Conservation (phyloP, 2,888 invertebrate species). For the Ophioninae sp. region DNA sequence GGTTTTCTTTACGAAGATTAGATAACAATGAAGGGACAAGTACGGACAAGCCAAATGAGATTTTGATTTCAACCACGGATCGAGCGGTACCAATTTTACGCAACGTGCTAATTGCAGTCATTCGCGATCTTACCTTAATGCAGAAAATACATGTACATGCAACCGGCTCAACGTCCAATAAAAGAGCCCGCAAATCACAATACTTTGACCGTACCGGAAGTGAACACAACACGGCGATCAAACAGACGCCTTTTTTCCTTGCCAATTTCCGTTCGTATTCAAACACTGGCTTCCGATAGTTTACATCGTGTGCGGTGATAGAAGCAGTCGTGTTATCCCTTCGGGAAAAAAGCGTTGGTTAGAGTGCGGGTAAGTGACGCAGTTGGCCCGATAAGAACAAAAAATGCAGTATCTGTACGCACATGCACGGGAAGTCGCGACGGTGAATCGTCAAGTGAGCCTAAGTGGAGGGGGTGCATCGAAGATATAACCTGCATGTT, state of each 20-base stretch:
- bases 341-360: conserved; percentile 12
- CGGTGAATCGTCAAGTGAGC: conserved; percentile 33
- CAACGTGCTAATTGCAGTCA: not conserved
- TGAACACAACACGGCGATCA: conserved; percentile 39
- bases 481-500: conserved; percentile 67
- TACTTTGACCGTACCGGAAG: conserved; percentile 36
- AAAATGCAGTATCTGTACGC: not conserved
- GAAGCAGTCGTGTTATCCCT: conserved; percentile 22
- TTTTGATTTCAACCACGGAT: not conserved
- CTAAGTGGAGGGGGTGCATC: conserved; percentile 50
- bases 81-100: not conserved
- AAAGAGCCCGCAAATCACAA: not conserved
- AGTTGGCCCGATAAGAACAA: not conserved
- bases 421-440: conserved; percentile 23
- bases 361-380: not conserved
- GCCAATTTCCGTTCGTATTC: conserved; percentile 50
- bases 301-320: conserved; percentile 22
- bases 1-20: not conserved
- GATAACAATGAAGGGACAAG: not conserved
- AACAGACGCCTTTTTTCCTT: conserved; percentile 32
- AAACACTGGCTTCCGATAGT: conserved; percentile 39
- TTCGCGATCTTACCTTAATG: not conserved
- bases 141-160: not conserved
- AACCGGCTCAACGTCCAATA: not conserved
- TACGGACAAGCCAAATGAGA: not conserved